Base-by-base conservation (phyloP, 2,888 invertebrate genomes). In the Timandra comae region DNA sequence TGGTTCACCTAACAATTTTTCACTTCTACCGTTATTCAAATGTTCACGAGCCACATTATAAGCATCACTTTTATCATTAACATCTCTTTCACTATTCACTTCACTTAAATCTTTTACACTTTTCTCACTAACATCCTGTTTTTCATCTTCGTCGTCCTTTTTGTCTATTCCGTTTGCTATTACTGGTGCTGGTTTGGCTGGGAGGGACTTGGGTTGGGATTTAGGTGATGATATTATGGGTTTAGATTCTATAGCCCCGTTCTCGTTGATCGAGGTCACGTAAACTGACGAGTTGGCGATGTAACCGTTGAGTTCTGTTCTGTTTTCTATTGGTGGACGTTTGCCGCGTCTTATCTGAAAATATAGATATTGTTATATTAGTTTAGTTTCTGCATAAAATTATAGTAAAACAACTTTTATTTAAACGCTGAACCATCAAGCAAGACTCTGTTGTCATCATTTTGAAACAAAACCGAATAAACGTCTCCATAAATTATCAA, bases 261-360 rank as follows among this genome's bases (percentile, higher is more conserved):
- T 81, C 52, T 86, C 85, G 71, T 80, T 81, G 30, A 92, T 90
- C 49, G 93, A 93, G 44, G 93, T 94, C 50, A 94, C 93, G 88
- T 94, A 94, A 51, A 94, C 93, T 35, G 93, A 92, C 35, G 93
- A 91, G 66, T 91, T 92, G 66, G 92, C 93, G 61, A 93, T 93
- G 66, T 94, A 91, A 40, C 93, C 94, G 88, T 93, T 94, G 46
- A 93, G 82, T 55, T 93, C 93, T 50, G 78, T 74, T 33, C 75
- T 54, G 55, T 79, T 84, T 39, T 82, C 82, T 12, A 82, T 73
- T 61, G 88, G 88, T 49, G 79, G 77, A 49, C 74, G 63, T 78
- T 88, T 75, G 57, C 88, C 86, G 68, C 89, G 88, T 69, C 90
- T 91, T 67, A 91, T 70, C 91, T 91, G 87, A 3, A 87, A 86